Evolutionary conservation across 2,797 vertebrate genomes (phyloP).

Genomic region (Garrulus glandarius): DNA sequence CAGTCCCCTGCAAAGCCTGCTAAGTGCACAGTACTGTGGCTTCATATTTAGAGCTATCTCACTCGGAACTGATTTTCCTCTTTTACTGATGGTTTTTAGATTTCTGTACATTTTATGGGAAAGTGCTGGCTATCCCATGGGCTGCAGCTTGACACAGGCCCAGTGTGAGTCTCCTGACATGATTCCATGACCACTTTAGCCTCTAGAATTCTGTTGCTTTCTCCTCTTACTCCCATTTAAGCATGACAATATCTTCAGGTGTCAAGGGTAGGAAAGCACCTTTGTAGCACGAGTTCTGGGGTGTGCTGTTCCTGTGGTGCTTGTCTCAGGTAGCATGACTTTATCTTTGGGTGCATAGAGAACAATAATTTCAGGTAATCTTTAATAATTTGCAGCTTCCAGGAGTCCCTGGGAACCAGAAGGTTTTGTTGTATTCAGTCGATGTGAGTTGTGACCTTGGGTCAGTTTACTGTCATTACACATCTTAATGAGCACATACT

Average conservation of each 20-base stretch:
- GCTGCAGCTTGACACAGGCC: background rate
- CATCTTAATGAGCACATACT: constrained; percentile 77
- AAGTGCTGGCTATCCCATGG: background rate
- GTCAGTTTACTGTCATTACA: constrained; percentile 80
- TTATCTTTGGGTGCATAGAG: constrained; percentile 28
- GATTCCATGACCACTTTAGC: background rate
- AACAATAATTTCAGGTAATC: constrained; percentile 53
- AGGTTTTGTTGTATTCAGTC: constrained; percentile 44
- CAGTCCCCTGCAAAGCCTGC: background rate
- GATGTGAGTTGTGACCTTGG: constrained; percentile 68
- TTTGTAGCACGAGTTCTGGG: background rate
- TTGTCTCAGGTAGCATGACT: constrained; percentile 22
- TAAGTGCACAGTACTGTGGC: rapidly evolving
- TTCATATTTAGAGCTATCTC: rapidly evolving
- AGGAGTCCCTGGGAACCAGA: constrained; percentile 31
- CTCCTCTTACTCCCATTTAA: background rate
- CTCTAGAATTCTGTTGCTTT: background rate
- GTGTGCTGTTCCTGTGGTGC: background rate
- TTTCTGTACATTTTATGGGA: background rate
- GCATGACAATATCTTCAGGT: background rate
- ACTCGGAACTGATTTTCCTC: background rate
- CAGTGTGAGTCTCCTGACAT: background rate
- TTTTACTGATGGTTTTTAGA: background rate
- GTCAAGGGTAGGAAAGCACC: constrained; percentile 31
- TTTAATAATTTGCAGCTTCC: constrained; percentile 59